Evolutionary conservation across 2,888 invertebrate species (phyloP), one percentile per base, ranked within the genome.

Genomic region (Crioceris asparagi): DNA sequence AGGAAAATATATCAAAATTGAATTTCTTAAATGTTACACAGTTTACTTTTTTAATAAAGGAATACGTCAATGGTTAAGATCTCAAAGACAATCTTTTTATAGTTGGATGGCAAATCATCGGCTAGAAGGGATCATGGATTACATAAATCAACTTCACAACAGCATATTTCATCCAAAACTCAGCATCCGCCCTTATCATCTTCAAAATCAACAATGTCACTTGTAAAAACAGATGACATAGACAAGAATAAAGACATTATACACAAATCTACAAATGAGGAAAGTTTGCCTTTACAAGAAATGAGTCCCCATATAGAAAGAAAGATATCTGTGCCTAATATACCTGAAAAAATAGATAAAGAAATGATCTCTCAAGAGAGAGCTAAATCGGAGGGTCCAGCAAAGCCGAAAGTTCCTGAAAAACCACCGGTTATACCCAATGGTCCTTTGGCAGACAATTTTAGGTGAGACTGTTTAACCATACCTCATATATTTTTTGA

Each of bases 121-220:
- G 45, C 43, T 29, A 51, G 47, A 44, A 35, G 41, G 32, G 49
- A 57, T 43, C 32, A 29, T 29, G 47, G 52, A 29, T 46, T 66
- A 36, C 65, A 66, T 42, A 66, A 66, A 49, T 65, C 65, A 1
- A 54, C 57, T 23, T 65, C 64, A 3, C 65, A 64, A 46, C 65
- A 66, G 44, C 62, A 63, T 45, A 63, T 66, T 43, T 53, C 51
- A 12, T 47, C 47, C 19, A 60, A 55, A 49, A 48, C 39, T 18
- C 56, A 56, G 39, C 55, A 52, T 15, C 50, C 59, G 17, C 50
- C 56, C 11, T 49, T 65, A 39, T 51, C 59, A 30, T 56, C 64
- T 18, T 64, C 65, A 16, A 64, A 64, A 45, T 64, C 65, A 5
- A 59, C 62, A 17, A 52, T 58, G 29, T 60, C 63, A n/a, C 45